phyloP scores from a whole-genome alignment of 1,140 invertebrate genomes.

The Meteorus sp. region DNA sequence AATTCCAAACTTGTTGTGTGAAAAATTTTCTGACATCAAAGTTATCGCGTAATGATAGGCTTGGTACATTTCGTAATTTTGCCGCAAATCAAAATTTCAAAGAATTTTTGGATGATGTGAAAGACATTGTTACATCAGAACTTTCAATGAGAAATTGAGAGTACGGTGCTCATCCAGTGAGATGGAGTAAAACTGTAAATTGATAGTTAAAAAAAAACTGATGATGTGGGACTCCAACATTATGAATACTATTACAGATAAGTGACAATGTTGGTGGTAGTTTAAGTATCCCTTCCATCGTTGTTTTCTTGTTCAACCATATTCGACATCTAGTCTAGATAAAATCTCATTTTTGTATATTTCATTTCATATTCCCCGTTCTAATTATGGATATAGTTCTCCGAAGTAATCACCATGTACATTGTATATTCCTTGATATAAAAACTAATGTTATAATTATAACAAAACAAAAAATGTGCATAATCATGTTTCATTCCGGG shows the following conservation, averaged over 20 bases:
- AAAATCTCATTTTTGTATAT: background rate
- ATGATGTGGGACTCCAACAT: background rate
- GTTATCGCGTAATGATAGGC: slow-evolving; percentile 42
- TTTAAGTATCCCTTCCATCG: too few species aligned
- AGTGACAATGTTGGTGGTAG: too few species aligned
- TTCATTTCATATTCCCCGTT: background rate
- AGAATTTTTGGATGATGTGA: slow-evolving; percentile 51
- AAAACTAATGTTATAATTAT: background rate
- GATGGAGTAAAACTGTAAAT: background rate
- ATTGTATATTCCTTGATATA: background rate
- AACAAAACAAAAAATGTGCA: background rate
- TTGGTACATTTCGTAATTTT: slow-evolving; percentile 48
- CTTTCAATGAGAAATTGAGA: slow-evolving; percentile 8
- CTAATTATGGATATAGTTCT: background rate
- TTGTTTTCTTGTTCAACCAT: too few species aligned
- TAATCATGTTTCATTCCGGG: slow-evolving; percentile 4
- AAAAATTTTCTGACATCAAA: slow-evolving; percentile 49
- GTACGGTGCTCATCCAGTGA: background rate
- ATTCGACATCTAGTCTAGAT: background rate
- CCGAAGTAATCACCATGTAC: background rate
- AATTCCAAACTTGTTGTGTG: slow-evolving; percentile 48
- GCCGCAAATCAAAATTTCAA: slow-evolving; percentile 34
- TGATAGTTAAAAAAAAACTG: background rate
- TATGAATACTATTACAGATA: too few species aligned
- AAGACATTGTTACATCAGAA: slow-evolving; percentile 37